These are phyloP conservation scores for Xiphophorus hellerii DNA, from an alignment of 2,113 vertebrate species.

Conservation along the genomic window DNA sequence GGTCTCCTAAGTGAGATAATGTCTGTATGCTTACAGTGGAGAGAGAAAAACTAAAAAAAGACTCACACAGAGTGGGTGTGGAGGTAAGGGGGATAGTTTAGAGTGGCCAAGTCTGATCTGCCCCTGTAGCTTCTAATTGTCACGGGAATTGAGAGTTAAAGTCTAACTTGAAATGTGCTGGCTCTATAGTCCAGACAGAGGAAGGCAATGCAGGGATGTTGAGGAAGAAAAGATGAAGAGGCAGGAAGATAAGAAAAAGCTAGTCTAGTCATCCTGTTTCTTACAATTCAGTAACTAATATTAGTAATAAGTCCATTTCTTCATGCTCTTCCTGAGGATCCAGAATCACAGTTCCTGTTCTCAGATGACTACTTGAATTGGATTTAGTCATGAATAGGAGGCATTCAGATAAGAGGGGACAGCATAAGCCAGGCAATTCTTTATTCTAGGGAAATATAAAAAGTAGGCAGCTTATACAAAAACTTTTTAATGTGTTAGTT, in stretches of 20 bases:
- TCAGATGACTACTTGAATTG: slow-evolving; percentile 26
- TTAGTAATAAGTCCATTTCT: slow-evolving; percentile 31
- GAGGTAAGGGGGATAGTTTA: slow-evolving; percentile 22
- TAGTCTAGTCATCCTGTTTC: slow-evolving; percentile 38
- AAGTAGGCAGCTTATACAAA: neutral
- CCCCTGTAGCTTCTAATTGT: slow-evolving; percentile 69
- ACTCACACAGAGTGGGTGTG: slow-evolving; percentile 4
- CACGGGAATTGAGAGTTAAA: slow-evolving; percentile 62
- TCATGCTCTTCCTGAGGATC: slow-evolving; percentile 15
- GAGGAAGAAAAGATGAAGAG: slow-evolving; percentile 51
- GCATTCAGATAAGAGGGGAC: slow-evolving; percentile 5
- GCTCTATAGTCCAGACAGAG: slow-evolving; percentile 54
- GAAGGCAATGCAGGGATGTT: slow-evolving; percentile 29
- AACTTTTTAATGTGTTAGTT: neutral
- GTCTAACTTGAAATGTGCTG: slow-evolving; percentile 59
- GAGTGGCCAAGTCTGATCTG: slow-evolving; percentile 47
- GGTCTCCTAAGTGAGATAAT: slow-evolving; percentile 61
- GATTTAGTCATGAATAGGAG: slow-evolving; percentile 40
- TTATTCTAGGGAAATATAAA: neutral
- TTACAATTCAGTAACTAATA: slow-evolving; percentile 10
- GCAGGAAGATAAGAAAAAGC: slow-evolving; percentile 19
- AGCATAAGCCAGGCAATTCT: neutral
- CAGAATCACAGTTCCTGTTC: slow-evolving; percentile 34
- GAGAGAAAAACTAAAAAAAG: slow-evolving; percentile 1
- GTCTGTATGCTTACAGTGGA: slow-evolving; percentile 52